Base-by-base conservation (phyloP, 1,140 invertebrate species). In the Atta texana region DNA sequence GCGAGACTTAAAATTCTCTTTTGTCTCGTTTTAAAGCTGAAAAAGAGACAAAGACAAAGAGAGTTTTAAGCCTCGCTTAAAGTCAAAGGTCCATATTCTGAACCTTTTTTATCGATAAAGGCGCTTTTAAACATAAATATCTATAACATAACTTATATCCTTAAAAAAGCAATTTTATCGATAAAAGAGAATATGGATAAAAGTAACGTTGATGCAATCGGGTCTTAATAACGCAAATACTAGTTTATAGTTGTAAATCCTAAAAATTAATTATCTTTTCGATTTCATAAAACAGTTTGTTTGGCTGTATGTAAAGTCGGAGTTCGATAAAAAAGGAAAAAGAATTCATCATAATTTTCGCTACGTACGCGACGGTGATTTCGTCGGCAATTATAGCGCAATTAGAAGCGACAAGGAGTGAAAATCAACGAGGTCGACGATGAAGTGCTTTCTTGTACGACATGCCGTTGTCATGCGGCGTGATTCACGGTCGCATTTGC, bases 351-450 rank as follows among this genome's bases (percentile, higher is more conserved):
- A 6, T 72, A 44, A 55, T 49, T 82, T 72, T 74, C 39, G 18
- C 34, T 14, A 68, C 34, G 61, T 34, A 64, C 18, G 7, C 28
- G 8, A 34, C 21, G 72, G 31, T 49, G 24, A 57, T 16, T 66
- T 77, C 51, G 49, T 24, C 61, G 74, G 61, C 84, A 85, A 76
- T 85, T 80, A 80, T 66, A 63, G 75, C 72, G 84, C 63, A 64
- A 85, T 85, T 85, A 85, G 44, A 78, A 85, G 55, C 80, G 55
- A 49, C 24, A 57, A 82, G n/a, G 39, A 31, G 53, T 12, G 34
- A 59, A 18, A 69, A 39, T 68, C 63, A 72, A 53, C 80, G 53
- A 31, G 39, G 24, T 14, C 12, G 75, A 14, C 51, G 10, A 64
- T 49, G 75, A 61, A 49, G 80, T 72, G 68, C 24, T 59, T 49